Evolutionary conservation across 2,888 invertebrate genomes (phyloP).

Genomic region (Philaethria dido): DNA sequence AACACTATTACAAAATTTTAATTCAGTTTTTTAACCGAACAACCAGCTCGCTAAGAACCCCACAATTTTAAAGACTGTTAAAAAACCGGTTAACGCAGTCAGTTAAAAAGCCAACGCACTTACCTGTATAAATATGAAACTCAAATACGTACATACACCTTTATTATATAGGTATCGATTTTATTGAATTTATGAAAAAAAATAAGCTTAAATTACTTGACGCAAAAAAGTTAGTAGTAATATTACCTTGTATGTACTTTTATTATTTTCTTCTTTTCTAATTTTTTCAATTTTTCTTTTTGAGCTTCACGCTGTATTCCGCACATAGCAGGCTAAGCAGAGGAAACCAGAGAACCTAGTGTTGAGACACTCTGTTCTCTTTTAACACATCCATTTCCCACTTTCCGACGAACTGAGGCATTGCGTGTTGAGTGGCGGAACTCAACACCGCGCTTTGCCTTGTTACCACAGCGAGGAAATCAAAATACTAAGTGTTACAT

Average conservation of each 20-base stretch:
- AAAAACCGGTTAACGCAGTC: conserved; percentile 13
- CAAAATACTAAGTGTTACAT: too few relatives aligned
- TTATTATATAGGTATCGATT: neutral
- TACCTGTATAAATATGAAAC: neutral
- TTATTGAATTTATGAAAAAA: neutral
- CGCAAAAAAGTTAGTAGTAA: neutral
- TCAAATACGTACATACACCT: neutral
- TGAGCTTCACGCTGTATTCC: too few relatives aligned
- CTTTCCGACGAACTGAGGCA: too few relatives aligned
- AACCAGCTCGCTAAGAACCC: neutral
- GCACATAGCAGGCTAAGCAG: too few relatives aligned
- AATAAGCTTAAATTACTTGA: neutral
- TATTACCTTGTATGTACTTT: neutral
- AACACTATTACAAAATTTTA: neutral
- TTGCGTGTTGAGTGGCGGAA: too few relatives aligned
- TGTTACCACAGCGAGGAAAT: too few relatives aligned
- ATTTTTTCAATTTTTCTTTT: neutral
- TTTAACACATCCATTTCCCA: too few relatives aligned
- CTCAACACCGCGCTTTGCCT: too few relatives aligned
- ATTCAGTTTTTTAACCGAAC: neutral
- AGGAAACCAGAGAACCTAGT: too few relatives aligned
- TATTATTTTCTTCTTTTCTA: neutral
- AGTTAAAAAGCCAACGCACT: conserved; percentile 8
- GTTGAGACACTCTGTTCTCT: too few relatives aligned
- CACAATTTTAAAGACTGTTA: conserved; percentile 13